Conservation (phyloP, 2,113 vertebrate species). For the Seriola aureovittata region DNA sequence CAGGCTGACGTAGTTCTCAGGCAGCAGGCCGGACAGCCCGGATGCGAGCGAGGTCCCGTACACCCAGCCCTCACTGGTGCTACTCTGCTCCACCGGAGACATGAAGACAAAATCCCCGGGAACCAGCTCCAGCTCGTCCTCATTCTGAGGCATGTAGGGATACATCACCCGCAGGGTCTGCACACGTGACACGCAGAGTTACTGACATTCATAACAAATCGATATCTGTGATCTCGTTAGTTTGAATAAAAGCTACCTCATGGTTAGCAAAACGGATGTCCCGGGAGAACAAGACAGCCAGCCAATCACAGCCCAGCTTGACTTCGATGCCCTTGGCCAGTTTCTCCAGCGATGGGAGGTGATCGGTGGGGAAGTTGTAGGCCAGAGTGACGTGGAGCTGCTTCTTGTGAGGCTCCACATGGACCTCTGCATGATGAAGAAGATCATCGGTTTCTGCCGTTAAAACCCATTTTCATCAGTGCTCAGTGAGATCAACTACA, state of each 20-base stretch:
- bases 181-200: background rate
- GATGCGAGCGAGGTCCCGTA: conserved; percentile 91
- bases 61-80: conserved; percentile 96
- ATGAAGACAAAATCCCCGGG: conserved; percentile 96
- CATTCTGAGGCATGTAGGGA: conserved; percentile 94
- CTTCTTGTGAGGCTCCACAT: conserved; percentile 95
- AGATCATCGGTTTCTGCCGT: background rate
- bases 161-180: conserved; percentile 95
- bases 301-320: conserved; percentile 92
- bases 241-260: conserved; percentile 84
- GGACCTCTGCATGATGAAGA: conserved; percentile 85
- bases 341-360: conserved; percentile 92
- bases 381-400: conserved; percentile 96
- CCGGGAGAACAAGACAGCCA: conserved; percentile 92
- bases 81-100: conserved; percentile 92
- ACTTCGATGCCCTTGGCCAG: conserved; percentile 91
- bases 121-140: conserved; percentile 94
- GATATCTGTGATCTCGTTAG: background rate
- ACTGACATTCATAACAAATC: background rate
- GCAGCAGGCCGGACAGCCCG: conserved; percentile 93
- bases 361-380: conserved; percentile 94
- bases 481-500: no score
- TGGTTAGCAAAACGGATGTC: conserved; percentile 96
- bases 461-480: background rate
- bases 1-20: conserved; percentile 94